A percentile compares a stretch with the other conserved stretches of the same genome.
These are phyloP conservation scores for Caloenas nicobarica DNA, from an alignment of 2,113 vertebrate species.

Conservation along the genomic window DNA sequence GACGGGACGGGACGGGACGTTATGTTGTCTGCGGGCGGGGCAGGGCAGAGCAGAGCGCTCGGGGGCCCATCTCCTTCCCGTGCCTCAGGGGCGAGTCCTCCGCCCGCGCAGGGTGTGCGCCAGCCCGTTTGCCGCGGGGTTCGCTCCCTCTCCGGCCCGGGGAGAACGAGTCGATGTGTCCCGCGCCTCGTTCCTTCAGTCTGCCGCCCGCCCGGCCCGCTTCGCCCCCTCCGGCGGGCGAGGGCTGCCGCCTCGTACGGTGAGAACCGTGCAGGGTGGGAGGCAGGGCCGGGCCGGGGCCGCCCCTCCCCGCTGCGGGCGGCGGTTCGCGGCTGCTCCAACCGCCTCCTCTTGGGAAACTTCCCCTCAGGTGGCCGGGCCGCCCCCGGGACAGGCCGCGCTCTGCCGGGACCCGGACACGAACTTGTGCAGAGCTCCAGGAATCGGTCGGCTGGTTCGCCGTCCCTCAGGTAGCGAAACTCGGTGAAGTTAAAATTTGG, in stretches of 20 bases:
- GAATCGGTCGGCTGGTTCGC: fast-evolving
- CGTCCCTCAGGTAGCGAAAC: background rate
- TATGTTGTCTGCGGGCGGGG: no score
- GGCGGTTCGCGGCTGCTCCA: no score
- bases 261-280: background rate
- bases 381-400: fast-evolving
- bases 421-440: background rate
- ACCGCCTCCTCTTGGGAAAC: background rate
- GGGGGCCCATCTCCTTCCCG: no score
- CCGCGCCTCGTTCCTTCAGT: background rate
- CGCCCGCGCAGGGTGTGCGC: background rate
- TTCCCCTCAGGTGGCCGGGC: background rate
- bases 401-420: fast-evolving
- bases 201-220: no score
- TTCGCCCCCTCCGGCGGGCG: no score
- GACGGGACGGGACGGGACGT: no score
- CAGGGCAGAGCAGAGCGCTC: no score
- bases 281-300: background rate
- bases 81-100: no score
- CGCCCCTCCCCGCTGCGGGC: background rate
- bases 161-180: background rate
- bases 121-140: background rate
- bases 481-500: no score
- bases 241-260: no score
- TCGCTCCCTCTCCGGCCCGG: background rate